These are phyloP conservation scores for Synergus japonicus DNA, from an alignment of 2,888 invertebrate genomes.

Conservation along the genomic window DNA sequence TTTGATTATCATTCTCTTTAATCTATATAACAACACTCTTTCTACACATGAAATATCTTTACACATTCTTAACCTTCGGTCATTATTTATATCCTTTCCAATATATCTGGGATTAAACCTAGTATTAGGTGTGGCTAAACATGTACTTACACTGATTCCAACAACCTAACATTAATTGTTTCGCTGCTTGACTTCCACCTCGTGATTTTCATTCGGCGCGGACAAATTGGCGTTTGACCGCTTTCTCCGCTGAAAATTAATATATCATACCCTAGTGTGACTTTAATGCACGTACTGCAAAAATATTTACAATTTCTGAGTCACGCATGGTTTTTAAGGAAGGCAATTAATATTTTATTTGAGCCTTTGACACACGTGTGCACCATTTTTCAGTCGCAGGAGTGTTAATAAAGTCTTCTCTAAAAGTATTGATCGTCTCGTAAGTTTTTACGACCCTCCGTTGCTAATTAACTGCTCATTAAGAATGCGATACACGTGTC, in stretches of 20 bases:
- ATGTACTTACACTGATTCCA: slow-evolving; percentile 15
- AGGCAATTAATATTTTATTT: slow-evolving; percentile 7
- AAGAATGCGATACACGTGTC: slow-evolving; percentile 36
- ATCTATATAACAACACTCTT: slow-evolving; percentile 16
- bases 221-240: slow-evolving; percentile 17
- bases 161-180: slow-evolving; percentile 36
- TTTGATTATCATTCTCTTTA: slow-evolving; percentile 26
- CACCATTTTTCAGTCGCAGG: slow-evolving; percentile 18
- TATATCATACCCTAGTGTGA: slow-evolving; percentile 1
- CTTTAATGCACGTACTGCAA: slow-evolving; percentile 5
- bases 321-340: background rate
- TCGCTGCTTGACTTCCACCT: slow-evolving; percentile 17
- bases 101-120: slow-evolving; percentile 47
- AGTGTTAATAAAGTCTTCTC: slow-evolving; percentile 40
- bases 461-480: slow-evolving; percentile 38
- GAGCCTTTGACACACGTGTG: slow-evolving; percentile 11
- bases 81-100: slow-evolving; percentile 65
- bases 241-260: slow-evolving; percentile 12
- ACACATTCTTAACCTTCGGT: slow-evolving; percentile 63
- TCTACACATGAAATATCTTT: slow-evolving; percentile 1
- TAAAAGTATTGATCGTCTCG: slow-evolving; percentile 35
- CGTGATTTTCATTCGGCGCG: slow-evolving; percentile 5
- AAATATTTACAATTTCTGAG: background rate
- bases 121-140: slow-evolving; percentile 36
- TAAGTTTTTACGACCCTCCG: slow-evolving; percentile 29